Base-by-base conservation (phyloP, 2,888 invertebrate species). In the Phengaris arion region DNA sequence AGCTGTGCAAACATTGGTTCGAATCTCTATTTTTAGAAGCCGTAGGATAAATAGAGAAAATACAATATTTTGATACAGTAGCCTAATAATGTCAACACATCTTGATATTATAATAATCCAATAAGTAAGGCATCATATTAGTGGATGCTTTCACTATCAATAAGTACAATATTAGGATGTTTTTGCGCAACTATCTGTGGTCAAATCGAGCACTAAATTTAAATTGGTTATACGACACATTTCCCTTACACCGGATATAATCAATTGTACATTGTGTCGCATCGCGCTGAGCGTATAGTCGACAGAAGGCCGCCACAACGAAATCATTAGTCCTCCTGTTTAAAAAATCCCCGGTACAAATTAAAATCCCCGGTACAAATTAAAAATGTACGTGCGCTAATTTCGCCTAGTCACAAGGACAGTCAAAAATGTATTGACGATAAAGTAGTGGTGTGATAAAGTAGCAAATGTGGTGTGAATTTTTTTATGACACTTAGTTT, bases 151-250 rank as follows among this genome's bases (percentile, higher is more conserved):
- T 48, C 48, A 48, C 48, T 6, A 7, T 48, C 48, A 7, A 7
- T 48, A 6, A 6, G 48, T 48, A 64, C 15, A 64, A 15, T 12
- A 64, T 68, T 74, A 75, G 74, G 74, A 77, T 77, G 78, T 77
- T 79, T 77, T 76, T 64, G 77, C 77, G 76, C 74, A 73, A 68
- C 77, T 77, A 85, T 81, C 82, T 85, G 87, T 88, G 89, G 88
- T 90, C 91, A 89, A 90, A 91, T 87, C 87, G 86, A 88, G 87
- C 87, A 84, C 88, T 88, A 89, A 81, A 85, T 87, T 89, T 90
- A 93, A 84, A 94, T 94, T 86, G 94, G 92, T 83, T 91, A 91
- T 87, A 94, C 89, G 88, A 89, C 92, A 89, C 90, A 91, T 93
- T 93, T 93, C 93, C 93, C 89, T 90, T 87, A 85, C 81, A 86